phyloP scores from a whole-genome alignment of 1,140 invertebrate species.

The Dendroctonus ponderosae region DNA sequence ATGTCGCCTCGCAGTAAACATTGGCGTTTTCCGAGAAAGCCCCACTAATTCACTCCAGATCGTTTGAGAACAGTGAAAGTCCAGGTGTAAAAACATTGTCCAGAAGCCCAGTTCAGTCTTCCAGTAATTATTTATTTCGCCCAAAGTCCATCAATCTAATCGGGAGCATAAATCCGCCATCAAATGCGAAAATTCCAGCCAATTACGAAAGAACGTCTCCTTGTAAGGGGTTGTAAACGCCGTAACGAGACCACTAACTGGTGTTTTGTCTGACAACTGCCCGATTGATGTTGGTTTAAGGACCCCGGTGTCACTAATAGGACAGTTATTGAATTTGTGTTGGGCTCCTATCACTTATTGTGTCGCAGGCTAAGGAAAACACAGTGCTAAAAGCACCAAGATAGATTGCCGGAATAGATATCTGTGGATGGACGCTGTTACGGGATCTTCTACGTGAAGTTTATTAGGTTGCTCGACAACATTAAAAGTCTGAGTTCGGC shows the following conservation, averaged over 20 bases:
- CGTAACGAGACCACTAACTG: constrained; percentile 36
- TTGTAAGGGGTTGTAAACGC: constrained; percentile 37
- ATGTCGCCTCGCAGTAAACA: no score
- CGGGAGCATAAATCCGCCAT: constrained; percentile 1
- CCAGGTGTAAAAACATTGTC: no score
- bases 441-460: constrained; percentile 1
- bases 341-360: constrained; percentile 40
- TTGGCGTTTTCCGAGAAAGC: no score
- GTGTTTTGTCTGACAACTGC: constrained; percentile 32
- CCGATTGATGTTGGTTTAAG: constrained; percentile 41
- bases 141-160: background rate
- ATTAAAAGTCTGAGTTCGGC: no score
- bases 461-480: background rate
- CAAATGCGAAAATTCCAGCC: constrained; percentile 21
- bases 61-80: no score
- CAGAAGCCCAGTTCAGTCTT: background rate
- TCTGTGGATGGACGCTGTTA: constrained; percentile 4
- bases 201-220: constrained; percentile 15
- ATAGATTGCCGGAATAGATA: constrained; percentile 22
- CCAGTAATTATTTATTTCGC: background rate
- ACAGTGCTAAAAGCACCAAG: constrained; percentile 12
- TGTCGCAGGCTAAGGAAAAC: constrained; percentile 31
- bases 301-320: constrained; percentile 41
- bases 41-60: no score
- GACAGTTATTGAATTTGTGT: constrained; percentile 44